Evolutionary conservation across 37 sponge, comb jelly and placozoan genomes (phyloP).

Genomic region (Bolinopsis microptera): DNA sequence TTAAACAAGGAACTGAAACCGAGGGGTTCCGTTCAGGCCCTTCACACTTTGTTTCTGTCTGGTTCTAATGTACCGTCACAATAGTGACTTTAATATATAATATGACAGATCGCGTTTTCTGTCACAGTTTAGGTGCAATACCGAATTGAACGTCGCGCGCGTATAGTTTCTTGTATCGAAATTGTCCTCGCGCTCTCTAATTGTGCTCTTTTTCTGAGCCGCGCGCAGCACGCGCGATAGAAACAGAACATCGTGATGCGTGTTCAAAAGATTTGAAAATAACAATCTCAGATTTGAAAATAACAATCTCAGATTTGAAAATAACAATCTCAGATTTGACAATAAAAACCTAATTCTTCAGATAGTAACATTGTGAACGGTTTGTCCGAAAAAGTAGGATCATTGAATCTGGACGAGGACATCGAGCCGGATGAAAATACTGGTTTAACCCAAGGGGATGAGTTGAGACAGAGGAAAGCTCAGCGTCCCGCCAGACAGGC

Average conservation of each 20-base stretch:
- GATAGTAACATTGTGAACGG: constrained; percentile 55
- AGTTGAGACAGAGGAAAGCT: constrained; percentile 58
- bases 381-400: constrained; percentile 37
- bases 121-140: too few relatives aligned
- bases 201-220: not conserved
- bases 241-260: too few relatives aligned
- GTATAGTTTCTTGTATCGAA: not conserved
- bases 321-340: too few relatives aligned
- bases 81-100: too few relatives aligned
- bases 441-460: constrained; percentile 34
- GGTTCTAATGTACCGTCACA: too few relatives aligned
- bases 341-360: not conserved
- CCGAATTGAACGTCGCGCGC: not conserved
- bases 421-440: constrained; percentile 23
- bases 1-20: too few relatives aligned
- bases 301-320: too few relatives aligned
- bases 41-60: too few relatives aligned
- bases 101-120: too few relatives aligned
- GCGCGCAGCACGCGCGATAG: not conserved
- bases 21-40: too few relatives aligned
- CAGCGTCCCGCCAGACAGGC: not conserved
- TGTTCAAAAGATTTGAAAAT: too few relatives aligned
- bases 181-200: not conserved
- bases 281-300: too few relatives aligned
- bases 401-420: constrained; percentile 18